Evolutionary conservation across 2,797 vertebrate species (phyloP), one percentile per base, ranked within the genome.

Genomic region (Schizopygopsis pylzovi): DNA sequence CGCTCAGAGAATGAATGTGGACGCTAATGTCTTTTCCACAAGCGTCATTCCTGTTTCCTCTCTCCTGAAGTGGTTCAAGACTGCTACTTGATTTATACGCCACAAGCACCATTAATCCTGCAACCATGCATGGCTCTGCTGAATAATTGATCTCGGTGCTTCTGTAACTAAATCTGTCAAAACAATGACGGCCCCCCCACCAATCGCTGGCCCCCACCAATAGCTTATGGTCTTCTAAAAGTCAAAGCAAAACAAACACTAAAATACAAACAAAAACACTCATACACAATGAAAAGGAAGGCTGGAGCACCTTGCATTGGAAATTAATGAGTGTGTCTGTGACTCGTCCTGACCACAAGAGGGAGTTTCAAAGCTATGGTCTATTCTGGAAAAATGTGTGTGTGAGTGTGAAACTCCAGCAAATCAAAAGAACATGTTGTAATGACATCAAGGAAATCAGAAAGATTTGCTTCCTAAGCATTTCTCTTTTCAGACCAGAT

Each of bases 111-210:
- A 96, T 96, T 96, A 95, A 95, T 96, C 93, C 93, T 92, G 93
- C 90, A 90, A 92, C 93, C 92, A 93, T 92, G 94, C 95, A 94
- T 94, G 94, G 90, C 92, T 94, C 93, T 83, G 90, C 88, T 94
- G 92, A 96, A 95, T 95, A 95, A 96, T 94, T 96, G 94, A 96
- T 96, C 94, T 94, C 85, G 63, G 87, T 92, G 93, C 94, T 92
- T 94, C 94, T 95, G 94, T 96, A 95, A 95, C 94, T 93, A 95
- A 95, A 96, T 96, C 93, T 81, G 90, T 95, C 95, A 95, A 94
- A 95, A 94, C 92, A 94, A 93, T 91, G 92, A 93, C 77, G 65
- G 18, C 70, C 87, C 80, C 63, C 78, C 78, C 65, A 89, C 76
- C 90, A 88, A 91, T 86, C 37, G 39, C 84, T n/a, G 63, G 11